A percentile compares a stretch with the other conserved stretches of the same genome.
Conservation (phyloP, 2,888 invertebrate genomes). For the Taenaris catops region DNA sequence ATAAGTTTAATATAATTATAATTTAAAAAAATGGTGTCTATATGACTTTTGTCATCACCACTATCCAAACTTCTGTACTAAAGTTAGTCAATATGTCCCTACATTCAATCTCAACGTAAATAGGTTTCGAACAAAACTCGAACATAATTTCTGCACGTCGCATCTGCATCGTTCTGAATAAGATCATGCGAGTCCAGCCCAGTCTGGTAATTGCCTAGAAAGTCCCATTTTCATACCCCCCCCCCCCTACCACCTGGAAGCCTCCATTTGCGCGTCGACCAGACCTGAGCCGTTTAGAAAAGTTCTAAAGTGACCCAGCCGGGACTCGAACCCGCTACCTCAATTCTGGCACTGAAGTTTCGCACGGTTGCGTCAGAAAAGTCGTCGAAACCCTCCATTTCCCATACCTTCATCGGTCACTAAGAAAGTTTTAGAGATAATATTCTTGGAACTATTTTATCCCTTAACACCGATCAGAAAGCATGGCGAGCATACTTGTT, state of each 20-base stretch:
- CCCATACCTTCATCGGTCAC: no score
- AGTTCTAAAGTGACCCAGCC: no score
- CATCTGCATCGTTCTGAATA: constrained; percentile 26
- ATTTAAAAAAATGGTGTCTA: no score
- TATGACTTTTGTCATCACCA: no score
- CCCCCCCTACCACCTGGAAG: constrained; percentile 24
- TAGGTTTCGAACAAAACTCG: constrained; percentile 20
- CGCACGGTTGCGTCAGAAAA: no score
- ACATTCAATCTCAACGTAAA: constrained; percentile 14
- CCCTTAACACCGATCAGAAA: constrained; percentile 25
- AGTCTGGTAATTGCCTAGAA: constrained; percentile 68
- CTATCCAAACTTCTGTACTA: no score
- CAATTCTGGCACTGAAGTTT: no score
- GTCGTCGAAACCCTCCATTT: no score
- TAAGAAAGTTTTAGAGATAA: no score
- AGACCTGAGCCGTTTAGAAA: no score
- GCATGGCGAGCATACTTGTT: constrained; percentile 43
- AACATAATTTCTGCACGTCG: constrained; percentile 20
- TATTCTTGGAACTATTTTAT: constrained; percentile 2
- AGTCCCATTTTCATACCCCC: constrained; percentile 44
- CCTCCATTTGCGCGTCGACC: constrained; percentile 22
- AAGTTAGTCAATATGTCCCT: background rate
- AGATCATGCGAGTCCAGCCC: constrained; percentile 34
- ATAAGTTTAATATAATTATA: no score
- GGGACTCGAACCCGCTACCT: no score